Evolutionary conservation across 2,113 vertebrate genomes (phyloP).

Genomic region (Chionodraco myersi): DNA sequence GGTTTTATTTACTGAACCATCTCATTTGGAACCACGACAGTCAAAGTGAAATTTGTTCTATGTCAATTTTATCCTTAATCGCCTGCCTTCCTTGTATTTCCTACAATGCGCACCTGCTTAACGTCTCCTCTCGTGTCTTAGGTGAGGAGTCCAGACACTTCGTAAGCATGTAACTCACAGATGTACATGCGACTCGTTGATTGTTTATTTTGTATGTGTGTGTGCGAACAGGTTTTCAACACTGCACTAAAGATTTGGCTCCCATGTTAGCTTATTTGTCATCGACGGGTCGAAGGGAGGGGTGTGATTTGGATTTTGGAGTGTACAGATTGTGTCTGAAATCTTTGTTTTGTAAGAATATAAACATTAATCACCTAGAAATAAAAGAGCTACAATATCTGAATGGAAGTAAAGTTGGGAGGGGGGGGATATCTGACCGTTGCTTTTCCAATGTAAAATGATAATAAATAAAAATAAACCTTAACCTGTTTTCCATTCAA

Average conservation of each 20-base stretch:
- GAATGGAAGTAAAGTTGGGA: conserved; percentile 75
- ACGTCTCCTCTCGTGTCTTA: conserved; percentile 73
- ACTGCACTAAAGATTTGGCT: conserved; percentile 83
- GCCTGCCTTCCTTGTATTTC: conserved; percentile 67
- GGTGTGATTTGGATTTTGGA: conserved; percentile 56
- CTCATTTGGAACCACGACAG: conserved; percentile 47
- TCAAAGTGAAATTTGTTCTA: conserved; percentile 39
- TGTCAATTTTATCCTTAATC: conserved; percentile 48
- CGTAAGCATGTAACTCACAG: conserved; percentile 72
- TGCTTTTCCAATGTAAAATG: conserved; percentile 85
- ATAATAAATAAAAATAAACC: conserved; percentile 77
- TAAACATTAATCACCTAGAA: conserved; percentile 82
- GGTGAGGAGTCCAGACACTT: conserved; percentile 72
- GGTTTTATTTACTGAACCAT: conserved; percentile 47
- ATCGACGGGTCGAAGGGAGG: conserved; percentile 48
- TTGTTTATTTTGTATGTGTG: conserved; percentile 70
- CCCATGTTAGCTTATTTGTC: conserved; percentile 70
- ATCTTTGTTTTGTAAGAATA: conserved; percentile 77
- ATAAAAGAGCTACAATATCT: conserved; percentile 81
- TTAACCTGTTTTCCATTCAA: neutral
- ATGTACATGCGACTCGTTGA: conserved; percentile 74
- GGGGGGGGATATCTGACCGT: conserved; percentile 63
- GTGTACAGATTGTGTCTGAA: conserved; percentile 73
- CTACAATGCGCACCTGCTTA: conserved; percentile 70
- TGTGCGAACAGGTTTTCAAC: conserved; percentile 79